phyloP scores from a whole-genome alignment of 2,113 vertebrate species.

The Oriolus oriolus region DNA sequence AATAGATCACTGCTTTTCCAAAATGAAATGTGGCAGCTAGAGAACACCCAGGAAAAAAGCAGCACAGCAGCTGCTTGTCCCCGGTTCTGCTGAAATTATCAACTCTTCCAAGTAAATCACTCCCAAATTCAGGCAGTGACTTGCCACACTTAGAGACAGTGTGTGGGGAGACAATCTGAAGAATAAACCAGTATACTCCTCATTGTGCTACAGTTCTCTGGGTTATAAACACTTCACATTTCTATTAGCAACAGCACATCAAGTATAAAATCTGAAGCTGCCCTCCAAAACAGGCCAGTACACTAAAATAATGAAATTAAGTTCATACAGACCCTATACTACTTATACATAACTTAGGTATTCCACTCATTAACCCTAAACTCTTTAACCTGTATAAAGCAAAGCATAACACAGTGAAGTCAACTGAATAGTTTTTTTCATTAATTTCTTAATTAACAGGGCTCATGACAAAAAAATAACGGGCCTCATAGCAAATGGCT shows the following conservation, averaged over 20 bases:
- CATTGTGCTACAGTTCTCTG: not conserved
- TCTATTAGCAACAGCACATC: not conserved
- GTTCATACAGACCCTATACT: not conserved
- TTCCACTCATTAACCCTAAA: not conserved
- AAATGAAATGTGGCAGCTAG: not conserved
- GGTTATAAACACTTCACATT: not conserved
- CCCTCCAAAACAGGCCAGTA: not conserved
- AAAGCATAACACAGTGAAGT: not conserved
- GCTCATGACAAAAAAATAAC: not conserved
- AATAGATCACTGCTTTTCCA: not conserved
- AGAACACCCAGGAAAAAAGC: not conserved
- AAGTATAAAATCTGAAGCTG: not conserved
- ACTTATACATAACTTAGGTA: accelerated
- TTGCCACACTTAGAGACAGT: not conserved
- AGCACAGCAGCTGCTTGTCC: not conserved
- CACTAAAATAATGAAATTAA: not conserved
- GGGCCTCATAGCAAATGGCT: not conserved
- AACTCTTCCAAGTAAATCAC: not conserved
- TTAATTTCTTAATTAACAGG: not conserved
- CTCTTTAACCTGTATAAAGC: too few species aligned
- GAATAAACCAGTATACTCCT: not conserved
- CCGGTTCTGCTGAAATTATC: not conserved
- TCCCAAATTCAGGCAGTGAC: not conserved
- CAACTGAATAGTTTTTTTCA: not conserved
- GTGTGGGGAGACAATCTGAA: not conserved